Base-by-base conservation (phyloP, 2,888 invertebrate species). In the Campaea margaritaria region DNA sequence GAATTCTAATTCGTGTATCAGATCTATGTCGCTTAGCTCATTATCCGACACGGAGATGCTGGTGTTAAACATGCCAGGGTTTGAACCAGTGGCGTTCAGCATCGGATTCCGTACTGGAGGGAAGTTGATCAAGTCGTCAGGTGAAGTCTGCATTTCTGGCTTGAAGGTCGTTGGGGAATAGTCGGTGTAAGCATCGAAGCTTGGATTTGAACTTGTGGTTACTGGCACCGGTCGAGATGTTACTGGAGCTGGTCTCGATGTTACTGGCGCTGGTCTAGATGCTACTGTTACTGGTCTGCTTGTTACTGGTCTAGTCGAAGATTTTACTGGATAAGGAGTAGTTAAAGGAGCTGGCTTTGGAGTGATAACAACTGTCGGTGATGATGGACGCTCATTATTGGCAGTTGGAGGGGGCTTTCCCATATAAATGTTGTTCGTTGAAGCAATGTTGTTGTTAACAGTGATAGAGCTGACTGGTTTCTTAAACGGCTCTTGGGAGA, bases 41-140 rank as follows among this genome's bases (percentile, higher is more conserved):
- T 93, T 93, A 0, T 93, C 93, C 4, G 93, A 88, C 67, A 93
- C 86, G 0, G 94, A 86, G n/a, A 93, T 81, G 21, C 90, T 93
- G 4, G 92, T 88, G 46, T 93, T 93, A 49, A 81, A 93, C 0
- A 89, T 69, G 0, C 86, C 89, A 9, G 93, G 84, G 21, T 93
- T 90, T 0, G 94, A 91, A 0, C 93, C 91, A 0, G 96, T 95
- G 71, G 95, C 94, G 64, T 97, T 97, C 0, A 96, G 86, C 87
- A 96, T 95, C 0, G 97, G 97, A 81, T 97, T 96, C 46, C 97
- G 93, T 0, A 97, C 97, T 0, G 97, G 97, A 13, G 97, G 97
- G 88, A 97, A 97, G 72, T 96, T 96, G 36, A 95, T 95, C 16
- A 95, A 86, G 64, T 96, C 95, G 73, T 96, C 95, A 0, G 94